Evolutionary conservation across 2,113 vertebrate species (phyloP).

Genomic region (Lamprotornis superbus): DNA sequence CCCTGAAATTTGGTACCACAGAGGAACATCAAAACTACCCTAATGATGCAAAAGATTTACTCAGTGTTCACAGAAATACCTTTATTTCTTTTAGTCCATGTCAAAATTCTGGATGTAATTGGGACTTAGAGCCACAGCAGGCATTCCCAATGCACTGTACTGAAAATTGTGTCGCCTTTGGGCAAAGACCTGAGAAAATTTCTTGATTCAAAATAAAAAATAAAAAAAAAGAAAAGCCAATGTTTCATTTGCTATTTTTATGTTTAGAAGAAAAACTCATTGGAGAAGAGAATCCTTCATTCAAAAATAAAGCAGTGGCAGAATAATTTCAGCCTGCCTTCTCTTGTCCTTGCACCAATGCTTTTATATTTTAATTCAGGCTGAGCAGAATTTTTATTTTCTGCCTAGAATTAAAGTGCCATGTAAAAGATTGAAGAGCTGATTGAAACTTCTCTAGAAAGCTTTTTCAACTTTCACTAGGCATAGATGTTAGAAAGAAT

Average conservation of each 20-base stretch:
- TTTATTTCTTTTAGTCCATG: not conserved
- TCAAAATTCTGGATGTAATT: not conserved
- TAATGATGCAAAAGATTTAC: not conserved
- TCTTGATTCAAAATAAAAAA: not conserved
- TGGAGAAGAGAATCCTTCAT: not conserved
- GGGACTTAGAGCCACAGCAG: not conserved
- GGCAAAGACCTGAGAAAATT: not conserved
- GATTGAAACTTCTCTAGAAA: constrained; percentile 2
- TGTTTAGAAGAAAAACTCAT: not conserved
- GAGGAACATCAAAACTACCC: not conserved
- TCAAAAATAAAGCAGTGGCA: not conserved
- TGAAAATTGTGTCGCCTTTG: not conserved
- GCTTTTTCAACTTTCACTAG: not conserved
- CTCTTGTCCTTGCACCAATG: not conserved
- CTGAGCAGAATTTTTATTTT: constrained; percentile 6
- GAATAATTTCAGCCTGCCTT: not conserved
- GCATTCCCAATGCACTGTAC: not conserved
- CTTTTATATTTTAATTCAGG: not conserved
- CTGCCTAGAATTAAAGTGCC: not conserved
- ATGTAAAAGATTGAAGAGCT: not conserved
- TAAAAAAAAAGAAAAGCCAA: not conserved
- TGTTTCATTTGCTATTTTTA: not conserved
- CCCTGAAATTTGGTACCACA: not conserved
- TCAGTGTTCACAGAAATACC: not conserved
- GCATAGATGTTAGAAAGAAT: not conserved